A percentile compares a stretch with the other conserved stretches of the same genome.
phyloP scores from a whole-genome alignment of 2,888 invertebrate species.

The Mechanitis messenoides region DNA sequence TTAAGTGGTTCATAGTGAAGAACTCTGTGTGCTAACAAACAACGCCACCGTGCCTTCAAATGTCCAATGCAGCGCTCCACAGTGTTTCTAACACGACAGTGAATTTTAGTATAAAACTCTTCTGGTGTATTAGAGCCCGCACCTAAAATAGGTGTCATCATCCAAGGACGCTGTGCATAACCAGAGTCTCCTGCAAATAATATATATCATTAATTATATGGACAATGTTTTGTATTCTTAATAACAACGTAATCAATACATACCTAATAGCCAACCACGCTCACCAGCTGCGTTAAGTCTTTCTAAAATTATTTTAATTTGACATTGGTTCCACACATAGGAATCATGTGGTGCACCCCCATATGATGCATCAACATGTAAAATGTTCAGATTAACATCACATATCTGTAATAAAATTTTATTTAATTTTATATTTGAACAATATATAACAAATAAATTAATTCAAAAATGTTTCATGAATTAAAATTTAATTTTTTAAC shows the following conservation, averaged over 20 bases:
- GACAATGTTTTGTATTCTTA: not conserved
- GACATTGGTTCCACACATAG: constrained; percentile 26
- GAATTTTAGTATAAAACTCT: constrained; percentile 15
- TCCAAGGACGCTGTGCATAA: constrained; percentile 25
- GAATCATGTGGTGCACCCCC: constrained; percentile 27
- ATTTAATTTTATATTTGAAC: too few relatives aligned
- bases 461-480: too few relatives aligned
- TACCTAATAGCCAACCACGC: constrained; percentile 20
- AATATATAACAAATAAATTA: too few relatives aligned
- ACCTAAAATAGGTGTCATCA: constrained; percentile 27
- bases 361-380: constrained; percentile 23
- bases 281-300: constrained; percentile 17
- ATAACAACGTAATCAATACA: constrained; percentile 1
- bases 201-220: not conserved
- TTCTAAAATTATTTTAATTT: constrained; percentile 18
- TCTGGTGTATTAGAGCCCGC: constrained; percentile 15
- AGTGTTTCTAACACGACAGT: constrained; percentile 12
- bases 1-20: constrained; percentile 34
- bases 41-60: constrained; percentile 31
- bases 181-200: constrained; percentile 19
- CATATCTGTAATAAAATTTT: constrained; percentile 8
- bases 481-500: too few relatives aligned
- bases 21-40: constrained; percentile 27
- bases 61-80: constrained; percentile 27
- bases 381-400: constrained; percentile 19